Percentiles rank a stretch among this genome's conserved stretches.
phyloP scores from a whole-genome alignment of 2,113 vertebrate genomes.

The Andinoacara biseriatus region DNA sequence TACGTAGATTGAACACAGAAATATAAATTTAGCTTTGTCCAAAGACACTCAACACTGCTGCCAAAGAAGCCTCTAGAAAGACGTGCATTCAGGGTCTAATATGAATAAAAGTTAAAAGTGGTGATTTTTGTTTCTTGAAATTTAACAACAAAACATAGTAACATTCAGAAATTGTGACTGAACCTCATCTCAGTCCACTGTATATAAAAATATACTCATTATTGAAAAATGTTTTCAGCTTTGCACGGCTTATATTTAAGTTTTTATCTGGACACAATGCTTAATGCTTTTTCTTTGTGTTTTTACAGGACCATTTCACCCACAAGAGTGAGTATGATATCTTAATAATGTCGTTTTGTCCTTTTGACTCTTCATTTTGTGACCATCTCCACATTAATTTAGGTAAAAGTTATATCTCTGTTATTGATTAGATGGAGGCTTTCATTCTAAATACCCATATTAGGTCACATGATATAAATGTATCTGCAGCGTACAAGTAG shows the following conservation, averaged over 20 bases:
- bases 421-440: neutral
- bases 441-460: fast-evolving
- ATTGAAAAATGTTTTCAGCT: neutral
- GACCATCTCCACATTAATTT: neutral
- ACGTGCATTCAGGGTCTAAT: neutral
- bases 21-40: too few relatives aligned
- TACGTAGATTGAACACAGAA: too few relatives aligned
- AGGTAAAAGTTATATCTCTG: neutral
- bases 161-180: neutral
- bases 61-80: neutral
- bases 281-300: conserved; percentile 40
- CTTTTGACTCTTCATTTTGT: neutral
- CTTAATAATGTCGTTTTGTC: neutral
- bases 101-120: neutral
- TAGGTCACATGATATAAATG: neutral
- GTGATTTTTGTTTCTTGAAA: neutral
- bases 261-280: neutral
- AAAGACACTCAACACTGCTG: too few relatives aligned
- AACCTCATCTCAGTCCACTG: neutral
- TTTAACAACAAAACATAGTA: too few relatives aligned
- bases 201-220: neutral
- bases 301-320: conserved; percentile 61
- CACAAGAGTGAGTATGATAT: conserved; percentile 67
- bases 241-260: neutral
- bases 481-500: neutral